Percentiles rank a stretch among this genome's conserved stretches.
phyloP scores from a whole-genome alignment of 2,888 invertebrate genomes.

The Eristalis tenax region DNA sequence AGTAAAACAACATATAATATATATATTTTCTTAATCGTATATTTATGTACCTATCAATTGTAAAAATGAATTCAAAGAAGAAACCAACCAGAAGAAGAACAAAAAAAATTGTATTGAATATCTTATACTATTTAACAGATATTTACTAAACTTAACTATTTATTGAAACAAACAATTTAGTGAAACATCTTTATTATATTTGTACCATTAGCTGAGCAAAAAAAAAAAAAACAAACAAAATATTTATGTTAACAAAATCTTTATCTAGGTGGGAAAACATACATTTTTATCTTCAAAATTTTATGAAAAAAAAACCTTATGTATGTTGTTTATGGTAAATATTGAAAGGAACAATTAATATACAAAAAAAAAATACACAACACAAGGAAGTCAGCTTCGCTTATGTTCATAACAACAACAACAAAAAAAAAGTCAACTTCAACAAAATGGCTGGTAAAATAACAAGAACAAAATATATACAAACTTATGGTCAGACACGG shows the following conservation, averaged over 20 bases:
- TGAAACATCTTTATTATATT: conserved; percentile 62
- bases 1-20: conserved; percentile 59
- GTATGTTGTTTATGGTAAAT: conserved; percentile 35
- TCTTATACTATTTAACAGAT: conserved; percentile 57
- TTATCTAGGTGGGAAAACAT: conserved; percentile 53
- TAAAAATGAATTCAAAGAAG: conserved; percentile 48
- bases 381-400: conserved; percentile 33
- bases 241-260: not conserved
- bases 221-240: conserved; percentile 8
- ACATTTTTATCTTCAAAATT: conserved; percentile 49
- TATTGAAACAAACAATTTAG: conserved; percentile 34
- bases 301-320: not conserved
- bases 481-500: conserved; percentile 19
- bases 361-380: conserved; percentile 7
- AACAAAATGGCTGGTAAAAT: not conserved
- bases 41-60: conserved; percentile 72
- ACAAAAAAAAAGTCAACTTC: not conserved
- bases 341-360: conserved; percentile 20
- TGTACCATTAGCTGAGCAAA: conserved; percentile 47
- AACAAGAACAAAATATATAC: not conserved
- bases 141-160: conserved; percentile 47
- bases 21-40: conserved; percentile 72
- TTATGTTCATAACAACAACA: conserved; percentile 24
- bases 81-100: conserved; percentile 18
- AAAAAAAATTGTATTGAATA: conserved; percentile 15